Conservation (phyloP, 2,888 invertebrate genomes). For the Noctua pronuba region DNA sequence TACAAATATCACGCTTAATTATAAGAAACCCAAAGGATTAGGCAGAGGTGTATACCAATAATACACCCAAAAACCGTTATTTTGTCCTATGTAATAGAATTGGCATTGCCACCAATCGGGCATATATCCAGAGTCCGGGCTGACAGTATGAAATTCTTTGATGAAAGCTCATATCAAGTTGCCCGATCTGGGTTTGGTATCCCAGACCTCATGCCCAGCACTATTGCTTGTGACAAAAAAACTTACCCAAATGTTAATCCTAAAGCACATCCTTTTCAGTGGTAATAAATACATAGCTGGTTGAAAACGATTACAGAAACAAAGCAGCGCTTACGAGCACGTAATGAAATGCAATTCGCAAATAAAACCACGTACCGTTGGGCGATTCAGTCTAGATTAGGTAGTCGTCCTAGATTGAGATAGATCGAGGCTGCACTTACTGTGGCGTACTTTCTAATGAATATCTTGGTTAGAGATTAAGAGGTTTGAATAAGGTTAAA, state of each 20-base stretch:
- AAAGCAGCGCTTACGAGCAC: not conserved
- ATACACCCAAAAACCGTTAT: not conserved
- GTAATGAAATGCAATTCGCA: slow-evolving; percentile 33
- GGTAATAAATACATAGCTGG: slow-evolving; percentile 1
- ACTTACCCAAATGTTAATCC: not conserved
- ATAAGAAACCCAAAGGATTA: not conserved
- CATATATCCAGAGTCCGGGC: not conserved
- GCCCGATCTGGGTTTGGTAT: not conserved
- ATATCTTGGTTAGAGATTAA: slow-evolving; percentile 42
- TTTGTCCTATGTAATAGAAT: not conserved
- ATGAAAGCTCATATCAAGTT: not conserved
- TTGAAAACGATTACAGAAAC: not conserved
- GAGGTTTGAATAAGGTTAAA: slow-evolving; percentile 29
- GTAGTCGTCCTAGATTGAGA: slow-evolving; percentile 55
- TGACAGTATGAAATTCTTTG: not conserved
- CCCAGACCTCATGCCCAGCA: not conserved
- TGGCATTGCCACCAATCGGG: not conserved
- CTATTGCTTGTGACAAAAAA: not conserved
- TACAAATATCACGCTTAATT: not conserved
- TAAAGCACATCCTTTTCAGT: not conserved
- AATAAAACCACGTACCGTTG: slow-evolving; percentile 33
- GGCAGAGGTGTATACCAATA: not conserved
- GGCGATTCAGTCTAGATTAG: slow-evolving; percentile 52
- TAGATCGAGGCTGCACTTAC: slow-evolving; percentile 48
- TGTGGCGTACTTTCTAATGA: slow-evolving; percentile 63